Base-by-base conservation (phyloP, 2,888 invertebrate genomes). In the Drosophila dives region DNA sequence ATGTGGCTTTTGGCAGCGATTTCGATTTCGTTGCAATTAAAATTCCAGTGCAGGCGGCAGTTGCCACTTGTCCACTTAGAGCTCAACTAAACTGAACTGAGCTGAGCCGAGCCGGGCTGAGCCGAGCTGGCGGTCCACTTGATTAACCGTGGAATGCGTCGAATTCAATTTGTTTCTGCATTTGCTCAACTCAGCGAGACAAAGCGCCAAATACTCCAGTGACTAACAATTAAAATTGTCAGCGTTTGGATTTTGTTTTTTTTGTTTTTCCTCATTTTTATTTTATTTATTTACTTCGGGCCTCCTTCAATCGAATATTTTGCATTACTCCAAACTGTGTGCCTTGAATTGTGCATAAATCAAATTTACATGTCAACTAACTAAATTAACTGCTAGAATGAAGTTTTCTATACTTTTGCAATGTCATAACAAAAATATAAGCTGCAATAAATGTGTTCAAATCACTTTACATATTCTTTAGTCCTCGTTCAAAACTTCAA, bases 1-100 rank as follows among this genome's bases (percentile, higher is more conserved):
- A 69, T 69, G 63, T 72, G 77, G 69, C 60, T 72, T 72, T 65
- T 80, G 77, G 76, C 71, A 48, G 63, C 72, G 68, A 73, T 77
- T 87, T 83, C 81, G 71, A 70, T 90, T 86, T 86, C 70, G 56
- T 76, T 69, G 90, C 86, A 86, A 86, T 86, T 86, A 86, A 86
- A 88, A 86, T 86, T 90, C 86, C 90, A 79, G 67, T 66, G 64
- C 70, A 67, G 76, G 64, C 70, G 42, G 48, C 66, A 55, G 64
- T 64, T 71, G 53, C 71, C 78, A 74, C 40, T 54, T 15, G 50
- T 34, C 42, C 64, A 50, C 48, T 66, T 59, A 23, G 48, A 54
- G 50, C 55, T 40, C 29, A 71, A 56, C 64, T 50, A 36, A 15
- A 29, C 60, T 42, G 32, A 34, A 48, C 38, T 17, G n/a, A 45